These are phyloP conservation scores for Eudyptes chrysolophus DNA, from an alignment of 2,113 vertebrate species.

Conservation along the genomic window DNA sequence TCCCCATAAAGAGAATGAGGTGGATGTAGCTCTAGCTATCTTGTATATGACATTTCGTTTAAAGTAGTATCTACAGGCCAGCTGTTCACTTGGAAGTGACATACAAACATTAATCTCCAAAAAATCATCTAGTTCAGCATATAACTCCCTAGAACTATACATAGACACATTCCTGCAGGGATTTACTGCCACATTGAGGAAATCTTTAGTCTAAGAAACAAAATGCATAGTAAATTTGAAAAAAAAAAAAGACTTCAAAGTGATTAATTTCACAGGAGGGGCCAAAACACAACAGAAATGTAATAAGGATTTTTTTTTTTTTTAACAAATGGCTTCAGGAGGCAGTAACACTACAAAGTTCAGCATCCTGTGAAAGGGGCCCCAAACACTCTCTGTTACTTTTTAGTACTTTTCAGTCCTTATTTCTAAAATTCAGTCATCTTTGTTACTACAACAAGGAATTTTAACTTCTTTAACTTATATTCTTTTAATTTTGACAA, in stretches of 20 bases:
- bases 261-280: neutral
- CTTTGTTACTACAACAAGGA: neutral
- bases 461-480: neutral
- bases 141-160: neutral
- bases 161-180: neutral
- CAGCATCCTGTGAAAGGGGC: neutral
- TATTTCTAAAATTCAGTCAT: neutral
- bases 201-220: neutral
- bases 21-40: neutral
- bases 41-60: neutral
- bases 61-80: neutral
- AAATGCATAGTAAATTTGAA: neutral
- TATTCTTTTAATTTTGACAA: neutral
- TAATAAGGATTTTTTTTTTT: neutral
- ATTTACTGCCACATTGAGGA: neutral
- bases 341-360: neutral
- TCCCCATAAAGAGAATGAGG: neutral
- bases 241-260: neutral
- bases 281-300: neutral
- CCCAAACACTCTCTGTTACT: neutral
- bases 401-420: neutral
- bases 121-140: neutral
- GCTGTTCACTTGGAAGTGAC: neutral
- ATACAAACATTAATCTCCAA: neutral
- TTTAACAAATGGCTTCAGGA: neutral